These are phyloP conservation scores for Trachelus tabidus DNA, from an alignment of 2,888 invertebrate species.

Conservation along the genomic window DNA sequence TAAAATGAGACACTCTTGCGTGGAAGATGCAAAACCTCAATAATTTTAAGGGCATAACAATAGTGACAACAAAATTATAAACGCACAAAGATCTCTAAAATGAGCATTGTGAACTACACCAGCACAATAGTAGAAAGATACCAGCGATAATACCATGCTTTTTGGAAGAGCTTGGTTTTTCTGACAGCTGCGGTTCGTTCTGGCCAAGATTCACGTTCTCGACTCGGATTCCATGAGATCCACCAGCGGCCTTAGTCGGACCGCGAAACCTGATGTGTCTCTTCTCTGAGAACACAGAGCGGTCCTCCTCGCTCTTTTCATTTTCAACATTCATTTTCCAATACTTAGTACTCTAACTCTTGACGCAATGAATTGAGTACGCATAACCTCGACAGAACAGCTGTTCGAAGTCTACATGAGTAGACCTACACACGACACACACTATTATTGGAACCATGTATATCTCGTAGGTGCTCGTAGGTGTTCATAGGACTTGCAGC, in stretches of 20 bases:
- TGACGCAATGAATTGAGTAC: conserved; percentile 38
- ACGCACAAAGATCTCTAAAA: not conserved
- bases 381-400: conserved; percentile 51
- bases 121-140: conserved; percentile 5
- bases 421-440: not conserved
- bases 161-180: conserved; percentile 30
- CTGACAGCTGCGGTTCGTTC: conserved; percentile 24
- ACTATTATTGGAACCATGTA: not conserved
- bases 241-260: conserved; percentile 29
- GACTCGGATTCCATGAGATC: conserved; percentile 34
- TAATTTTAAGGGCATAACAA: not conserved
- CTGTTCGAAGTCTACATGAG: conserved; percentile 28
- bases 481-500: not conserved
- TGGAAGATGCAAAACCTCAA: not conserved
- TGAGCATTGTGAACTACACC: not conserved
- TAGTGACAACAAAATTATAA: not conserved
- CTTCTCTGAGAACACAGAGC: conserved; percentile 34
- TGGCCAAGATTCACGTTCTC: conserved; percentile 42
- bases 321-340: conserved; percentile 33
- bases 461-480: not conserved
- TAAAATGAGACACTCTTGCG: not conserved
- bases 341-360: conserved; percentile 31
- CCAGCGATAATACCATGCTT: conserved; percentile 36
- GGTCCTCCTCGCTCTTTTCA: conserved; percentile 31
- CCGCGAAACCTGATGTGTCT: conserved; percentile 43